phyloP scores from a whole-genome alignment of 2,888 invertebrate species.

The Microplitis manilae region DNA sequence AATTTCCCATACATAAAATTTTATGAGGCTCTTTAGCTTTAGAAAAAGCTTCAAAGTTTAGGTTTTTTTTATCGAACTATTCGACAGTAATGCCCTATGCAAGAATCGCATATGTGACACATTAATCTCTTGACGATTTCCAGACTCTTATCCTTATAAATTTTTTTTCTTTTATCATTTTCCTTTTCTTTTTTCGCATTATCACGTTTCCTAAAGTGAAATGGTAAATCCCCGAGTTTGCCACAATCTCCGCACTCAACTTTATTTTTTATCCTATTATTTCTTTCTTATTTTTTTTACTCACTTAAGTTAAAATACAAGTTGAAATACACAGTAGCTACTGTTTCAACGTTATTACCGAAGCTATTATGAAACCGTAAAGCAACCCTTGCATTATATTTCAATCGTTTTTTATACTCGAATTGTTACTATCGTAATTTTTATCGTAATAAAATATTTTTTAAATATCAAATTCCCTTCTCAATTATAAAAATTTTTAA shows the following conservation, averaged over 20 bases:
- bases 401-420: slow-evolving; percentile 22
- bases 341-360: slow-evolving; percentile 51
- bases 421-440: slow-evolving; percentile 23
- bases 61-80: neutral
- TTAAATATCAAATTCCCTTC: neutral
- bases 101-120: slow-evolving; percentile 17
- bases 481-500: neutral
- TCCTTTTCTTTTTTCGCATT: neutral
- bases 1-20: too few relatives aligned
- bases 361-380: slow-evolving; percentile 45
- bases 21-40: too few relatives aligned
- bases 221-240: slow-evolving; percentile 25
- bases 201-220: slow-evolving; percentile 5
- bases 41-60: neutral
- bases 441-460: slow-evolving; percentile 5
- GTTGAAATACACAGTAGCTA: slow-evolving; percentile 49
- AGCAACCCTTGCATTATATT: slow-evolving; percentile 33
- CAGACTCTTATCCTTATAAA: neutral
- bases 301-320: slow-evolving; percentile 44
- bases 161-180: neutral
- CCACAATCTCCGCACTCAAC: slow-evolving; percentile 18
- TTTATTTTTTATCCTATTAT: neutral
- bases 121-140: slow-evolving; percentile 3
- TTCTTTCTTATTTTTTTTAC: slow-evolving; percentile 27
- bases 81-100: neutral